These are phyloP conservation scores for Nasonia vitripennis DNA, from an alignment of 1,140 invertebrate genomes.

Conservation along the genomic window DNA sequence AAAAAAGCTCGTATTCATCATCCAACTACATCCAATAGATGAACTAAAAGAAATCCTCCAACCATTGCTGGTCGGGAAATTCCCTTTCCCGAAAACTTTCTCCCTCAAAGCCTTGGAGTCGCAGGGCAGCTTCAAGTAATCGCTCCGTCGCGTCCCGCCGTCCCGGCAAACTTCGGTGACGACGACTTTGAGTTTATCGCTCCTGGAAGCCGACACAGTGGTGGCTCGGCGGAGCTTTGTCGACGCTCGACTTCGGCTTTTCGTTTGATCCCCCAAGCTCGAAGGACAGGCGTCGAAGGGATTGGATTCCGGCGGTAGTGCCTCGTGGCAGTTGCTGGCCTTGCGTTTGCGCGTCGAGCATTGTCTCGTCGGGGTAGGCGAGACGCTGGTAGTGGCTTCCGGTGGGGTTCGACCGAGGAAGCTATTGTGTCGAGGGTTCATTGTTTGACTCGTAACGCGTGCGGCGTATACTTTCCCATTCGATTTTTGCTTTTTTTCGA, in stretches of 20 bases:
- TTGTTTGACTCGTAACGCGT: neutral
- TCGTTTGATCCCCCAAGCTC: neutral
- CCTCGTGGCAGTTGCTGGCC: neutral
- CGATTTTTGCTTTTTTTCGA: neutral
- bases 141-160: neutral
- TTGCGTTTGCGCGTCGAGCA: constrained; percentile 16
- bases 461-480: neutral
- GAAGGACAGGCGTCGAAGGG: neutral
- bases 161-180: constrained; percentile 42
- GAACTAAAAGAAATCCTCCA: neutral
- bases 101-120: neutral
- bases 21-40: too few relatives aligned
- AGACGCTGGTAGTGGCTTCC: neutral
- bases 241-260: neutral
- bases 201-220: too few relatives aligned
- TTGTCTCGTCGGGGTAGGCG: neutral
- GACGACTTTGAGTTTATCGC: constrained; percentile 53
- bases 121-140: constrained; percentile 26
- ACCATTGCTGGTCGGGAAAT: neutral
- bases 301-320: neutral
- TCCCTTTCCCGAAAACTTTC: constrained; percentile 13
- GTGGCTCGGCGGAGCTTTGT: neutral
- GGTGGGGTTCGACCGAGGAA: neutral
- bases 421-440: neutral
- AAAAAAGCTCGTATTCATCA: neutral